phyloP scores from a whole-genome alignment of 2,888 invertebrate genomes.

The Tribolium freemani region DNA sequence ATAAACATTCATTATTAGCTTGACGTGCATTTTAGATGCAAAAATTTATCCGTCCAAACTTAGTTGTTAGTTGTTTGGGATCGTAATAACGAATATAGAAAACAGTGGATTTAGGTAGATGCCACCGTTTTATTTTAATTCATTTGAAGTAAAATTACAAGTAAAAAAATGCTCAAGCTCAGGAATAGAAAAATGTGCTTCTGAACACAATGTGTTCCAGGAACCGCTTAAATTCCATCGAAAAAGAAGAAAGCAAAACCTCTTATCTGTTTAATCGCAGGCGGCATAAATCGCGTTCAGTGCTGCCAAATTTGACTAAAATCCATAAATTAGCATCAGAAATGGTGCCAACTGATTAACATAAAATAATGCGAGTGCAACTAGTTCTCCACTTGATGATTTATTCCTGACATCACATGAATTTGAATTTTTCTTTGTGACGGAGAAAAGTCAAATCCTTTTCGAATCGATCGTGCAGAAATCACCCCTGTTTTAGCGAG shows the following conservation, averaged over 20 bases:
- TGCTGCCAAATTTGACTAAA: conserved; percentile 9
- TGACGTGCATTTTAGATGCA: too few species aligned
- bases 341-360: conserved; percentile 20
- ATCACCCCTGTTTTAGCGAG: background rate
- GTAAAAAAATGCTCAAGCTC: too few species aligned
- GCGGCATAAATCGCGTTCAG: background rate
- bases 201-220: too few species aligned
- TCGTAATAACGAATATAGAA: too few species aligned
- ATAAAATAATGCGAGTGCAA: conserved; percentile 10
- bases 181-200: too few species aligned
- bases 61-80: too few species aligned
- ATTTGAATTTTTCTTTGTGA: background rate
- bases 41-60: too few species aligned
- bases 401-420: conserved; percentile 4
- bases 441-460: background rate
- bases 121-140: too few species aligned
- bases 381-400: conserved; percentile 1
- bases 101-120: too few species aligned
- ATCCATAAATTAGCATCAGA: conserved; percentile 17
- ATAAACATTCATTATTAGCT: too few species aligned
- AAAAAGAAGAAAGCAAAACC: background rate
- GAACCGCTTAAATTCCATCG: too few species aligned
- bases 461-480: background rate
- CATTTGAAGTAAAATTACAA: too few species aligned
- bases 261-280: background rate